These are phyloP conservation scores for Agriopis marginaria DNA, from an alignment of 2,888 invertebrate genomes.

Conservation along the genomic window DNA sequence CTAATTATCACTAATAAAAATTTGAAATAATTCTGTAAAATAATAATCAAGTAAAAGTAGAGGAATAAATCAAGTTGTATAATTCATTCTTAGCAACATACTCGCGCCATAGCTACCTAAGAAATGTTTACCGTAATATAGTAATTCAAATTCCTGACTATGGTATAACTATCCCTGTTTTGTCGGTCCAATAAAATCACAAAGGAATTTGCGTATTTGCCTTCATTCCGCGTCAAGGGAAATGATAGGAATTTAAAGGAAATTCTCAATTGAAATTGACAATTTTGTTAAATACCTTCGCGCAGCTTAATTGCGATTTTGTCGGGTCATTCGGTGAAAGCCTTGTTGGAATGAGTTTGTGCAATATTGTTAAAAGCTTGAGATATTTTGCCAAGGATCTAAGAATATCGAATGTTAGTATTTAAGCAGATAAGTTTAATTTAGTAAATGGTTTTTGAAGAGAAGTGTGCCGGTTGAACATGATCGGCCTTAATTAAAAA, in stretches of 20 bases:
- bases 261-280: slow-evolving; percentile 64
- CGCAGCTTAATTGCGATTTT: slow-evolving; percentile 59
- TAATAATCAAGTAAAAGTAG: neutral
- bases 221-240: slow-evolving; percentile 52
- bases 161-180: slow-evolving; percentile 56
- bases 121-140: slow-evolving; percentile 25
- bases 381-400: slow-evolving; percentile 40
- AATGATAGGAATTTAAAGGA: slow-evolving; percentile 59
- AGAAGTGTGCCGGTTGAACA: too few species aligned
- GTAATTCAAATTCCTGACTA: slow-evolving; percentile 51
- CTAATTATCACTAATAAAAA: too few species aligned
- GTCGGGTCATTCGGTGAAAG: slow-evolving; percentile 48
- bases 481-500: too few species aligned
- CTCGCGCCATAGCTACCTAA: neutral
- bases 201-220: slow-evolving; percentile 59
- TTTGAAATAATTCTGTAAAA: neutral
- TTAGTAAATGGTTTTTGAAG: too few species aligned
- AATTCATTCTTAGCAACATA: neutral
- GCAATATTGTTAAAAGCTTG: slow-evolving; percentile 20
- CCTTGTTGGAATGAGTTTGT: slow-evolving; percentile 35
- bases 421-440: too few species aligned
- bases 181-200: slow-evolving; percentile 51
- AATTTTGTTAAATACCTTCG: slow-evolving; percentile 58
- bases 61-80: neutral
- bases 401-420: neutral